Evolutionary conservation across 1,140 invertebrate species (phyloP).

Genomic region (Hylaeus volcanicus): DNA sequence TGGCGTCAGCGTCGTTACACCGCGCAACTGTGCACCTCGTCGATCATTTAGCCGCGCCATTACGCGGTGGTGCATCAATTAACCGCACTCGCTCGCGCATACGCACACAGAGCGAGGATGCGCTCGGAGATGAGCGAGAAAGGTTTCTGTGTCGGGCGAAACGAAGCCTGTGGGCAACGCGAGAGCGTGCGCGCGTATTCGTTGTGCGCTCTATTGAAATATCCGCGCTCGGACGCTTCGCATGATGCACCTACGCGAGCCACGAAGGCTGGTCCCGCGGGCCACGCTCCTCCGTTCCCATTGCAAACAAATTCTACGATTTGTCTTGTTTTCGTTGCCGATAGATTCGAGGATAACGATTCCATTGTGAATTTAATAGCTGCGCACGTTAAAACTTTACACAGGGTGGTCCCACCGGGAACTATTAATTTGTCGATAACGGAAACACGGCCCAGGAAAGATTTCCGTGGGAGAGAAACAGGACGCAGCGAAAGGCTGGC

Average conservation of each 20-base stretch:
- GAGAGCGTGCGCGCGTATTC: background rate
- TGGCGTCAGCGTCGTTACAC: constrained; percentile 18
- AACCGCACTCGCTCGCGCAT: constrained; percentile 22
- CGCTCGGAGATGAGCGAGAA: constrained; percentile 34
- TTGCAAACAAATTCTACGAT: constrained; percentile 24
- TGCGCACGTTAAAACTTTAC: background rate
- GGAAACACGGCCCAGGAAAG: no score
- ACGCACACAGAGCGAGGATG: background rate
- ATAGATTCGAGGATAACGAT: constrained; percentile 32
- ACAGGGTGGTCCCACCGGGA: background rate
- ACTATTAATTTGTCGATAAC: background rate
- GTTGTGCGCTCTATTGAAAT: constrained; percentile 31
- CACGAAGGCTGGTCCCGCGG: background rate
- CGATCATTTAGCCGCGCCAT: constrained; percentile 58
- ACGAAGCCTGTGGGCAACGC: constrained; percentile 51
- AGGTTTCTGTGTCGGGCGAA: constrained; percentile 56
- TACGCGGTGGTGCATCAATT: constrained; percentile 57
- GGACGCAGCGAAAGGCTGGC: background rate
- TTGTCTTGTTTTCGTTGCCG: constrained; percentile 31
- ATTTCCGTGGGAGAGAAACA: no score
- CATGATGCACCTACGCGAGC: constrained; percentile 36
- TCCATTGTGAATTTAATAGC: constrained; percentile 23
- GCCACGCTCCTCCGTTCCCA: background rate
- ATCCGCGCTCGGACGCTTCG: constrained; percentile 17
- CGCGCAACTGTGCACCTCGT: constrained; percentile 49